These are phyloP conservation scores for Sphaerodactylus townsendi DNA, from an alignment of 2,113 vertebrate genomes.

Conservation along the genomic window DNA sequence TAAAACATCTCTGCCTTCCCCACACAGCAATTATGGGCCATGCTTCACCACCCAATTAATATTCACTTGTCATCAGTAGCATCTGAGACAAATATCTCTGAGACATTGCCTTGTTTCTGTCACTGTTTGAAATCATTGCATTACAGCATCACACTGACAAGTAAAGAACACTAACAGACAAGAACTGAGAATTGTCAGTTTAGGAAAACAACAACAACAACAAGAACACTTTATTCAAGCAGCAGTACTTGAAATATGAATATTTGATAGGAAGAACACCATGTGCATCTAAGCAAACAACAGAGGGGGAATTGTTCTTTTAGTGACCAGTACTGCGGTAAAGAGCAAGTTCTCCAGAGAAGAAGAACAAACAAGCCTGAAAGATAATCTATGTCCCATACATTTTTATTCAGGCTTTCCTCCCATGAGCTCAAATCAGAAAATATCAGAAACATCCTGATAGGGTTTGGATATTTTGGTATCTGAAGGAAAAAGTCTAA, in stretches of 20 bases:
- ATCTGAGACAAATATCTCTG: slow-evolving; percentile 40
- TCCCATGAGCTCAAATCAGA: too few species aligned
- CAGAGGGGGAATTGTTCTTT: neutral
- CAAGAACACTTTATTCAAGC: neutral
- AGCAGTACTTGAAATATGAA: slow-evolving; percentile 15
- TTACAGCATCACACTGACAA: slow-evolving; percentile 19
- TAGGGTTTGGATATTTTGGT: too few species aligned
- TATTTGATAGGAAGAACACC: neutral
- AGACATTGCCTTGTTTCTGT: slow-evolving; percentile 52
- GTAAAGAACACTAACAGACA: neutral
- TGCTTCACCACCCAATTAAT: slow-evolving; percentile 60
- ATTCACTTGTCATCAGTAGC: slow-evolving; percentile 62
- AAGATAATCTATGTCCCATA: too few species aligned
- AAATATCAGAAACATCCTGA: too few species aligned
- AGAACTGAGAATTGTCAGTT: slow-evolving; percentile 13
- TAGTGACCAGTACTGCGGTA: neutral
- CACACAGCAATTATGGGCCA: slow-evolving; percentile 63
- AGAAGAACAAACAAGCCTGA: neutral
- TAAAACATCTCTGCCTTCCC: slow-evolving; percentile 37
- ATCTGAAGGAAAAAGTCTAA: too few species aligned
- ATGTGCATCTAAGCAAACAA: neutral
- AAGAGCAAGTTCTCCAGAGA: neutral
- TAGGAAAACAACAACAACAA: neutral
- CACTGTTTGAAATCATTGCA: slow-evolving; percentile 41
- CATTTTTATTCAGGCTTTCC: too few species aligned